A percentile compares a stretch with the other conserved stretches of the same genome.
phyloP scores from a whole-genome alignment of 2,113 vertebrate genomes.

The Myotis lucifugus region DNA sequence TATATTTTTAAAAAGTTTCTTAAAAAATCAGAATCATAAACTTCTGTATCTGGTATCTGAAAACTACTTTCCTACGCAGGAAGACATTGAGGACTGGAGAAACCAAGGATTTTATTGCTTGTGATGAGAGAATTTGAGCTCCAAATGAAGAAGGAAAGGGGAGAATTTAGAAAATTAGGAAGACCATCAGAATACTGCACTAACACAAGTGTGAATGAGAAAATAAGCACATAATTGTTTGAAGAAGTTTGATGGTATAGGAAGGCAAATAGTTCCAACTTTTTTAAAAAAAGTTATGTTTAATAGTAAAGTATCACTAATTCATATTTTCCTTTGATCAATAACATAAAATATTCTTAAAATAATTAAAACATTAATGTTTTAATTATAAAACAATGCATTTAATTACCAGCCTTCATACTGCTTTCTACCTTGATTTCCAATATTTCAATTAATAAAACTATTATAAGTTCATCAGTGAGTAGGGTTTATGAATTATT shows the following conservation, averaged over 20 bases:
- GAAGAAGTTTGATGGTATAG: background rate
- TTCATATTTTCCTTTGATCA: background rate
- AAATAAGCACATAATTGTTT: background rate
- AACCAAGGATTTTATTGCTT: background rate
- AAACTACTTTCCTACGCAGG: background rate
- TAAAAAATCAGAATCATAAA: background rate
- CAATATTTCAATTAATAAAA: constrained; percentile 45
- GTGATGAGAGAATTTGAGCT: background rate
- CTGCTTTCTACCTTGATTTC: background rate
- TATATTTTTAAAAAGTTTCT: background rate
- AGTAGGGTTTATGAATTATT: background rate
- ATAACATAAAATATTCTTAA: background rate
- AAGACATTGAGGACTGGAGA: background rate
- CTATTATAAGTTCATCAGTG: background rate
- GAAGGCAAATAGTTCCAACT: background rate
- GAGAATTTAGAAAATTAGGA: background rate
- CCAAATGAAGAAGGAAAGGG: background rate
- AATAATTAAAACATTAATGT: background rate
- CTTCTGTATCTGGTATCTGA: background rate
- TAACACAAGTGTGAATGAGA: background rate
- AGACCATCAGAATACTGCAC: background rate
- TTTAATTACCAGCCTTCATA: background rate
- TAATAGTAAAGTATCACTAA: background rate
- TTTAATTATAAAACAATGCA: constrained; percentile 38
- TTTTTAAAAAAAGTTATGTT: background rate